Evolutionary conservation across 2,888 invertebrate species (phyloP), one percentile per base, ranked within the genome.

Genomic region (Calameuta pallipes): DNA sequence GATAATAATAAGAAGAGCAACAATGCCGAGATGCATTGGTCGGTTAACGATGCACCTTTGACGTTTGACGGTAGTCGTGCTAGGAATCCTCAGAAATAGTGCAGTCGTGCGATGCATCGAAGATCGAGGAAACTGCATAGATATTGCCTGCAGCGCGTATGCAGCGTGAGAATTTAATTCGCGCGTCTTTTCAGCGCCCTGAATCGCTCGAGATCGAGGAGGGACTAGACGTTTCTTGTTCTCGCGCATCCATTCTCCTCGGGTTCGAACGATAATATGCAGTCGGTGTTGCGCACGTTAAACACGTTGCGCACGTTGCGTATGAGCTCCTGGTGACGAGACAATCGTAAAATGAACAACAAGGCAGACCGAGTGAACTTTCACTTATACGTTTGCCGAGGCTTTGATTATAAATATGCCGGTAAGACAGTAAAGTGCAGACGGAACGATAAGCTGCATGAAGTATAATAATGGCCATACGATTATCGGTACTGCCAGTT

Each of bases 101-200:
- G 56, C 23, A 56, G 56, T 23, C 56, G 56, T 23, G 56, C 9
- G 56, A 56, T 9, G 56, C 9, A 56, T 56, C 9, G 2, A 41
- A 23, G 15, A 41, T 41, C 56, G 31, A 71, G 15, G 0, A 31
- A 31, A 3, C 33, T 71, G 12, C 31, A 71, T 12, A 4, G 31
- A 23, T 31, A 31, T 33, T 71, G 71, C 31, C 31, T 13, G 11
- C 31, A 31, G 71, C 71, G 71, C 71, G 33, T 31, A 84, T 12
- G 31, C 69, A 84, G 83, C 85, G 87, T 86, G 87, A 86, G 84
- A 87, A 86, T 86, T 84, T 82, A 83, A 85, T 85, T 83, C 83
- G 80, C 56, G 56, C 23, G 23, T 15, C 56, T 23, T 56, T 56
- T 56, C 56, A 56, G 56, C 9, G 56, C 23, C 1, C 56, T 23